Evolutionary conservation across 2,888 invertebrate genomes (phyloP), one percentile per base, ranked within the genome.

Genomic region (Athetis lepigone): DNA sequence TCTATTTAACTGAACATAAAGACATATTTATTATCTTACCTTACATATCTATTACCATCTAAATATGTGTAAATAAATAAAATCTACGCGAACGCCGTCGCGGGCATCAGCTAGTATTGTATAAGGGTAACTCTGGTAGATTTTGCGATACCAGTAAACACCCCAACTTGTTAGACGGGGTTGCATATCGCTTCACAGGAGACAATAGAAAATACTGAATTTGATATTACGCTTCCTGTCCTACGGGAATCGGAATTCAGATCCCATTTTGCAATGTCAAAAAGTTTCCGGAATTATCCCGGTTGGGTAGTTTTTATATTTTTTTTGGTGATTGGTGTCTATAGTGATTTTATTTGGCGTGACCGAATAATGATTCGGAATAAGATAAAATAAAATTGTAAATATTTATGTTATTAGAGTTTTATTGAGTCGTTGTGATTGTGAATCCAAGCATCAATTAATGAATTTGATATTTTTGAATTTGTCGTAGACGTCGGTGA

Each of bases 71-170:
- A n/a, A n/a, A n/a, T n/a, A n/a, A n/a, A n/a, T n/a, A n/a, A n/a
- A n/a, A n/a, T n/a, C n/a, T n/a, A n/a, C n/a, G n/a, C n/a, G n/a
- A n/a, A n/a, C n/a, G n/a, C n/a, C n/a, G n/a, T n/a, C n/a, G n/a
- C n/a, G n/a, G n/a, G n/a, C n/a, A n/a, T n/a, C n/a, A n/a, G n/a
- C n/a, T n/a, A n/a, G n/a, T n/a, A 88, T 88, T 83, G 81, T 79
- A 25, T 54, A 83, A 77, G 84, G 85, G 83, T 84, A 84, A 81
- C 54, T 58, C 52, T 76, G 64, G 63, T 54, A 63, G 80, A 80
- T 70, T 43, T 21, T 13, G 51, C 63, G 75, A 79, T 77, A 72
- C 16, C 66, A 40, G 72, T 56, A 47, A 62, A 49, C 69, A 70
- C 78, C 80, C 82, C 40, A 70, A 75, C 55, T 71, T 66, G 73